Conservation (phyloP, 1,140 invertebrate genomes). For the Wasmannia auropunctata region DNA sequence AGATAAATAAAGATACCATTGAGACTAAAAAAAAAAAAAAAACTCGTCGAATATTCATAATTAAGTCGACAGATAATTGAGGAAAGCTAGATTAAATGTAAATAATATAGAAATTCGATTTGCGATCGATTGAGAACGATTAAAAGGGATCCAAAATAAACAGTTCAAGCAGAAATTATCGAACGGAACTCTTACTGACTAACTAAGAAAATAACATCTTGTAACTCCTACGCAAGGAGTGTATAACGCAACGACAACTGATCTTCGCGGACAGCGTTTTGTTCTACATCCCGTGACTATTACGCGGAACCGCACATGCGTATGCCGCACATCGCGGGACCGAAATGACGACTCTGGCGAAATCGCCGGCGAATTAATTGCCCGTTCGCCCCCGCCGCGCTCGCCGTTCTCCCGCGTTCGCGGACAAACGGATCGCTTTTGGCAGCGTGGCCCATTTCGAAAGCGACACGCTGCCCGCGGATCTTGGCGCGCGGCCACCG, state of each 20-base stretch:
- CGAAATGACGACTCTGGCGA: constrained; percentile 28
- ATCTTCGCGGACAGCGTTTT: neutral
- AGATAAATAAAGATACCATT: neutral
- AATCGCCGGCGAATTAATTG: constrained; percentile 42
- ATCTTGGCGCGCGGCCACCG: constrained; percentile 44
- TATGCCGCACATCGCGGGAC: neutral
- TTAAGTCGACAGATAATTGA: neutral
- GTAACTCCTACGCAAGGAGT: neutral
- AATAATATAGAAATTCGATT: neutral
- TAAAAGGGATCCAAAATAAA: neutral
- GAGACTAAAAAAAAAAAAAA: neutral
- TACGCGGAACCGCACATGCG: neutral
- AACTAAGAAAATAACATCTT: neutral
- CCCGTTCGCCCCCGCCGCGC: no score
- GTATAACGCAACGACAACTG: neutral
- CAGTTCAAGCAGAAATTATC: neutral
- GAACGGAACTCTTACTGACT: neutral
- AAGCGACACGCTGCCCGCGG: constrained; percentile 27
- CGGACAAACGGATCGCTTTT: constrained; percentile 48
- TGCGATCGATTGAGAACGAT: neutral
- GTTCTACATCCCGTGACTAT: neutral
- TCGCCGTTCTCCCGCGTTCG: constrained; percentile 10
- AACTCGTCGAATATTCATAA: neutral
- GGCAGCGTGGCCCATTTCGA: constrained; percentile 44
- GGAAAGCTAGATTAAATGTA: neutral